These are phyloP conservation scores for Scartelaos histophorus DNA, from an alignment of 2,113 vertebrate genomes.

Conservation along the genomic window DNA sequence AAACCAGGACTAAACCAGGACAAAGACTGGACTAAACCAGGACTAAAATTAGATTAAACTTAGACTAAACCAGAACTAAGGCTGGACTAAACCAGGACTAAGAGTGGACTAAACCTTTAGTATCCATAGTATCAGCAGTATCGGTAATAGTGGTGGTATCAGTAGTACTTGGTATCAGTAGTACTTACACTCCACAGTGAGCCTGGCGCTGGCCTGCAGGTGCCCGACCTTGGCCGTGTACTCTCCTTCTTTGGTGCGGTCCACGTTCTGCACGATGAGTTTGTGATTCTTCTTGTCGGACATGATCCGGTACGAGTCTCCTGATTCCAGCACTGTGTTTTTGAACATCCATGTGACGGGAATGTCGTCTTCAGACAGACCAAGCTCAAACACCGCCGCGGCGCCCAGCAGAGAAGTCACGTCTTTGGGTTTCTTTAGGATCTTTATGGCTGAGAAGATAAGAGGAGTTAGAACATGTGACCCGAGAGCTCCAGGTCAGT, in stretches of 20 bases:
- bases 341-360: constrained; percentile 94
- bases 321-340: constrained; percentile 82
- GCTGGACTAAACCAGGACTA: too few species aligned
- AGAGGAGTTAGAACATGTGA: not conserved
- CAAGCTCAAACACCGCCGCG: constrained; percentile 88
- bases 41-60: too few species aligned
- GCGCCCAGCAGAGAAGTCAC: constrained; percentile 89
- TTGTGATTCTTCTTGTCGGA: constrained; percentile 94
- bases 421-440: constrained; percentile 96
- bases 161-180: not conserved
- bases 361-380: constrained; percentile 91
- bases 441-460: constrained; percentile 85
- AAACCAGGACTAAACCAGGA: not conserved
- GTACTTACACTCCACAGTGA: constrained; percentile 89
- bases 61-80: too few species aligned
- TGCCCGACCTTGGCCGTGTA: constrained; percentile 88
- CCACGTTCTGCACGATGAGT: constrained; percentile 85
- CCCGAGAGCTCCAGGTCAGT: too few species aligned
- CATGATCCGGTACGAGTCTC: constrained; percentile 82
- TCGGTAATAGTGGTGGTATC: not conserved
- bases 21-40: not conserved
- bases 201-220: constrained; percentile 85
- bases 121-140: not conserved
- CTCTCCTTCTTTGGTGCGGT: constrained; percentile 83
- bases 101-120: too few species aligned